Conservation (phyloP, 2,113 vertebrate genomes). For the Terrapene triunguis region DNA sequence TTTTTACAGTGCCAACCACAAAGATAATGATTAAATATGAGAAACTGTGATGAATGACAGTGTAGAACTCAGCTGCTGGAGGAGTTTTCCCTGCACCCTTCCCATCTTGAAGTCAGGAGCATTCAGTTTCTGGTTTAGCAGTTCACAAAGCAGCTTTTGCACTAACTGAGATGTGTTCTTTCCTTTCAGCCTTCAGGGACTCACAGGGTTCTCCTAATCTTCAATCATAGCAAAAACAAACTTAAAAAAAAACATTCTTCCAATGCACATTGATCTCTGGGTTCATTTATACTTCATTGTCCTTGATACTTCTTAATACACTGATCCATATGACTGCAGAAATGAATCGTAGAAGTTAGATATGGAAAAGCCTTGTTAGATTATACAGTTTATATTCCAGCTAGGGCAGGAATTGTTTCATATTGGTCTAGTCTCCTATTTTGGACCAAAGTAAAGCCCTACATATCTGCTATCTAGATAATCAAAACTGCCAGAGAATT, state of each 20-base stretch:
- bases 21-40: conserved; percentile 70
- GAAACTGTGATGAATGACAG: conserved; percentile 53
- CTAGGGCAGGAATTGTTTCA: not conserved
- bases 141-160: conserved; percentile 60
- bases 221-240: not conserved
- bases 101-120: conserved; percentile 57
- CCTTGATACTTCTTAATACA: not conserved
- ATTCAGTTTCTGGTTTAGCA: conserved; percentile 62
- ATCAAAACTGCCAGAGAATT: not conserved
- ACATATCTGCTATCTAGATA: not conserved
- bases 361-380: not conserved
- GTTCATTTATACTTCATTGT: not conserved
- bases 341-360: not conserved
- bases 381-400: not conserved
- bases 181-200: conserved; percentile 57
- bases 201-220: not conserved
- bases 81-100: conserved; percentile 49
- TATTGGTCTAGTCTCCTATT: not conserved
- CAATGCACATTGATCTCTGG: not conserved
- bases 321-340: not conserved
- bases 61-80: not conserved
- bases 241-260: not conserved
- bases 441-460: not conserved
- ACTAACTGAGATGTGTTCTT: conserved; percentile 61
- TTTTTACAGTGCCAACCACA: conserved; percentile 46